Conservation (phyloP, 1,140 invertebrate genomes). For the Ptiloglossa arizonensis region DNA sequence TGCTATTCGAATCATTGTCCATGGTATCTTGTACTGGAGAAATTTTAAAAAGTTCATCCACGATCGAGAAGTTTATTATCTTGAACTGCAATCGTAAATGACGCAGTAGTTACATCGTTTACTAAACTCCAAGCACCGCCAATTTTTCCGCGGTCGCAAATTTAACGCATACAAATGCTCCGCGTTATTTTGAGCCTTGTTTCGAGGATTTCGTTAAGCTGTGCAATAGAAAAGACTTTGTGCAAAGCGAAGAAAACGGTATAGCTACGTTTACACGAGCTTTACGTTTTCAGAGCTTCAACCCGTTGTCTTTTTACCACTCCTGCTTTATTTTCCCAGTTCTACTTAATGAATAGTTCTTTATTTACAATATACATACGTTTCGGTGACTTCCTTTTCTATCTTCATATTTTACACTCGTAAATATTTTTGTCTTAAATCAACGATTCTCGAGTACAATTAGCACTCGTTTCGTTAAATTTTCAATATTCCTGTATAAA, state of each 20-base stretch:
- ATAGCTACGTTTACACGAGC: background rate
- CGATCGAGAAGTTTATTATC: no score
- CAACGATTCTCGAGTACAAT: no score
- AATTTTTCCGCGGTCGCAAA: conserved; percentile 15
- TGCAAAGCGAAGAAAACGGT: background rate
- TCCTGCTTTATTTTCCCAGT: background rate
- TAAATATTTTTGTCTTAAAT: no score
- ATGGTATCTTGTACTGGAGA: no score
- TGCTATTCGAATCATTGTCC: no score
- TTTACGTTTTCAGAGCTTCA: background rate
- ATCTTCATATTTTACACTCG: no score
- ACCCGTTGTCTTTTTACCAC: background rate
- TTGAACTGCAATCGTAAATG: background rate
- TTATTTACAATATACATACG: no score
- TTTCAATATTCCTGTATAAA: no score
- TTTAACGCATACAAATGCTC: background rate
- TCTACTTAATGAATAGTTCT: no score
- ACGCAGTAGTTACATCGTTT: background rate
- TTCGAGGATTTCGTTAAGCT: background rate
- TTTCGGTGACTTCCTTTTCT: no score
- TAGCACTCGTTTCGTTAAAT: no score
- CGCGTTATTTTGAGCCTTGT: background rate
- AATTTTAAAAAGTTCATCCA: no score
- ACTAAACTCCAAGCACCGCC: background rate
- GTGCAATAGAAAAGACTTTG: background rate